A percentile compares a stretch with the other conserved stretches of the same genome.
Evolutionary conservation across 2,113 vertebrate genomes (phyloP).

Genomic region (Caracal caracal): DNA sequence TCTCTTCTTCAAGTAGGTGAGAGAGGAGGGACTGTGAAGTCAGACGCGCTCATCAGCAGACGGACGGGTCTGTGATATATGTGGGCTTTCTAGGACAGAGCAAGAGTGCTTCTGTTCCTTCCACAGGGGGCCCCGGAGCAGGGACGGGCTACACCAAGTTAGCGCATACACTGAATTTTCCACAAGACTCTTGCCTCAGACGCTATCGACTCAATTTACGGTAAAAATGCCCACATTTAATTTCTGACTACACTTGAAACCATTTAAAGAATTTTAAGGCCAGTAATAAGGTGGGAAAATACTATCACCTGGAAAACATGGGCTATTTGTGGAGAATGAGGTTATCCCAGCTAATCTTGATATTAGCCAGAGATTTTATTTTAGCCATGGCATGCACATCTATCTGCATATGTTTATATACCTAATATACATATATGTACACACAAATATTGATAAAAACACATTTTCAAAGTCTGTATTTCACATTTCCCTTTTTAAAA

Average conservation of each 20-base stretch:
- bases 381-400: no score
- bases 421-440: background rate
- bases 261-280: background rate
- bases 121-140: accelerated
- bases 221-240: background rate
- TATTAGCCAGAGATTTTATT: background rate
- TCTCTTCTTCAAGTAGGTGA: background rate
- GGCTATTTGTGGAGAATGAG: background rate
- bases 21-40: background rate
- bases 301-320: background rate
- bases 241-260: background rate
- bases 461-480: background rate
- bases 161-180: background rate
- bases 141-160: background rate
- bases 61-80: background rate
- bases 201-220: background rate
- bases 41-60: background rate
- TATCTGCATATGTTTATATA: background rate
- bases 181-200: background rate
- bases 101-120: background rate
- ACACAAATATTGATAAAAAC: background rate
- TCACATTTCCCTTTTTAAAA: background rate
- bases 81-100: background rate
- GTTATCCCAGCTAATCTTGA: background rate
- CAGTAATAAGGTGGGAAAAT: background rate